Percentiles rank a stretch among this genome's conserved stretches.
These are phyloP conservation scores for Pangasius krempfi DNA, from an alignment of 2,797 vertebrate species.

Conservation along the genomic window DNA sequence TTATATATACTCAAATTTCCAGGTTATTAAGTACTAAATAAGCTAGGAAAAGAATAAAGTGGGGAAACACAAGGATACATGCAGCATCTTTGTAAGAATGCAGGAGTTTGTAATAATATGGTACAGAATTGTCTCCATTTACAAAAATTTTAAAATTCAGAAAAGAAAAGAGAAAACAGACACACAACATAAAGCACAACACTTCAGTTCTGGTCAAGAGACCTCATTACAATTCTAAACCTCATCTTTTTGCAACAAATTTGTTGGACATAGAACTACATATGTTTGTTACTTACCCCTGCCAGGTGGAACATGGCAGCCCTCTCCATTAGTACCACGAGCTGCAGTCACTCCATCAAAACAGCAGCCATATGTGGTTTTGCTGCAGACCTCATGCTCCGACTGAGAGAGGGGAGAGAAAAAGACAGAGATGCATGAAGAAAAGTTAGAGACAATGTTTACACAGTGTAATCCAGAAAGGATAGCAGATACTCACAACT, in stretches of 20 bases:
- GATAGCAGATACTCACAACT: constrained; percentile 64
- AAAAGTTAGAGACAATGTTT: neutral
- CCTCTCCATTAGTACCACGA: constrained; percentile 83
- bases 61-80: neutral
- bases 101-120: neutral
- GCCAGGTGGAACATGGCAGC: constrained; percentile 79
- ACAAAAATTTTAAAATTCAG: neutral
- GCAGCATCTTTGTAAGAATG: neutral
- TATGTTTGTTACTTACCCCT: constrained; percentile 74
- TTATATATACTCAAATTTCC: neutral
- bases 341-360: constrained; percentile 83
- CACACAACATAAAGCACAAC: neutral
- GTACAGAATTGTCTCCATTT: neutral
- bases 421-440: neutral
- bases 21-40: neutral
- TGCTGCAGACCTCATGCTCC: constrained; percentile 76
- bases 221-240: neutral
- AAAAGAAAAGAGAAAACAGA: too few species aligned
- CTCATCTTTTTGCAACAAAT: neutral
- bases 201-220: neutral
- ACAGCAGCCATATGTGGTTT: constrained; percentile 88
- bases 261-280: neutral
- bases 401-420: constrained; percentile 48
- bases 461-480: neutral
- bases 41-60: neutral